A percentile compares a stretch with the other conserved stretches of the same genome.
Conservation (phyloP, 2,113 vertebrate species). For the Poeciliopsis turrubarensis region DNA sequence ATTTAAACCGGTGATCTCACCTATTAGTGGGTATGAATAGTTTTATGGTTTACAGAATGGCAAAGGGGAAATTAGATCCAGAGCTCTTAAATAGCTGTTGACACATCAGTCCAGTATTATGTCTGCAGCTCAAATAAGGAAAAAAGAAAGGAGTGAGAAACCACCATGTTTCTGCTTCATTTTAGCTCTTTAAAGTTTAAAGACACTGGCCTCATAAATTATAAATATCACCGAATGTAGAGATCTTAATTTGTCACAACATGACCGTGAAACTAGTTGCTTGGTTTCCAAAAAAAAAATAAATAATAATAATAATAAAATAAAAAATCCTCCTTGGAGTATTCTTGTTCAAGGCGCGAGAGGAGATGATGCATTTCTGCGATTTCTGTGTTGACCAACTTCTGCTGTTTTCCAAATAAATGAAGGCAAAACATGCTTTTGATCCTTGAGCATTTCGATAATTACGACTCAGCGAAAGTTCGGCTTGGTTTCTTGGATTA, state of each 20-base stretch:
- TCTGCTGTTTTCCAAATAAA: constrained; percentile 8
- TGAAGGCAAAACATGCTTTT: constrained; percentile 14
- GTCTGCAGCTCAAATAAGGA: neutral
- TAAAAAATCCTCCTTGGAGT: too few species aligned
- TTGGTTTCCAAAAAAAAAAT: neutral
- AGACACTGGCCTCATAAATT: too few species aligned
- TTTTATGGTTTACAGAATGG: neutral
- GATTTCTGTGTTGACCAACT: neutral
- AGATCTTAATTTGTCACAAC: neutral
- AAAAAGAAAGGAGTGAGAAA: neutral
- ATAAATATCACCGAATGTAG: too few species aligned
- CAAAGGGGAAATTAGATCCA: neutral
- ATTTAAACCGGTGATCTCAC: neutral
- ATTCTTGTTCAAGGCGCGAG: neutral
- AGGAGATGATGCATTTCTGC: neutral
- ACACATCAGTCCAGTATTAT: neutral
- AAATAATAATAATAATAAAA: too few species aligned
- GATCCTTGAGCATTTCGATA: constrained; percentile 17
- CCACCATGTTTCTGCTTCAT: neutral
- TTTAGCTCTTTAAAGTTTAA: neutral
- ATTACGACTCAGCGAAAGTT: constrained; percentile 17
- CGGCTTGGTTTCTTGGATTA: neutral
- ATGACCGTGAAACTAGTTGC: neutral
- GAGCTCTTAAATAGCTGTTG: too few species aligned
- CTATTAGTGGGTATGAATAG: neutral